Evolutionary conservation across 2,797 vertebrate species (phyloP), one percentile per base, ranked within the genome.

Genomic region (Gymnopithys bicolor): DNA sequence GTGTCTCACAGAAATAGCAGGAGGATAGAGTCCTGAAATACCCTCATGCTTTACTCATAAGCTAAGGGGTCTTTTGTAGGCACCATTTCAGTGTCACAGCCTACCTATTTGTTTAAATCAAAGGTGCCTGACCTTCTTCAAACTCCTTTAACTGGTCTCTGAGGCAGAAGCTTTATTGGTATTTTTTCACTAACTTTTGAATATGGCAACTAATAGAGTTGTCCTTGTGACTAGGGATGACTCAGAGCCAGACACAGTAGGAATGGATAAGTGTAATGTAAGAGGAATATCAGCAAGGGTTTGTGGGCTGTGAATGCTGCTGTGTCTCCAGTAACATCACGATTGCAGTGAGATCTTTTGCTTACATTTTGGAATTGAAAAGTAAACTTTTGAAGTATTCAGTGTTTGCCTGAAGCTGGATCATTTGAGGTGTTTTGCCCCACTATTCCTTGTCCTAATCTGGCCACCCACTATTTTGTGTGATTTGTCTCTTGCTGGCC

Each of bases 401-500:
- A 13, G 21, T 45, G 64, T 87, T 94, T 95, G 93, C 78, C 92
- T 70, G n/a, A 39, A 41, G 67, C 86, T 85, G 51, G 63, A 93
- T 95, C 86, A 49, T 78, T 90, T 87, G 96, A 94, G 91, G 89
- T 79, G 70, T 93, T 96, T 94, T 93, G 71, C 68, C 67, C 90
- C 80, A 62, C 81, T 76, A 84, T 84, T 95, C 80, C 96, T 95
- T 70, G 77, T 84, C 74, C 91, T 82, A 74, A 84, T 67, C 70
- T 88, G 96, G 75, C 97, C 95, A 95, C 96, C 93, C 92, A 94
- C 95, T 97, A 82, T 46, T 95, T 94, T 85, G 84, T 86, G 93
- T 94, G 90, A 67, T 94, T 97, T 96, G 95, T 94, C 96, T 96
- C 94, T 93, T 80, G 76, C 97, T 97, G 97, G 97, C 96, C 92